Base-by-base conservation (phyloP, 2,113 vertebrate species). In the Ivindomyrus marchei region DNA sequence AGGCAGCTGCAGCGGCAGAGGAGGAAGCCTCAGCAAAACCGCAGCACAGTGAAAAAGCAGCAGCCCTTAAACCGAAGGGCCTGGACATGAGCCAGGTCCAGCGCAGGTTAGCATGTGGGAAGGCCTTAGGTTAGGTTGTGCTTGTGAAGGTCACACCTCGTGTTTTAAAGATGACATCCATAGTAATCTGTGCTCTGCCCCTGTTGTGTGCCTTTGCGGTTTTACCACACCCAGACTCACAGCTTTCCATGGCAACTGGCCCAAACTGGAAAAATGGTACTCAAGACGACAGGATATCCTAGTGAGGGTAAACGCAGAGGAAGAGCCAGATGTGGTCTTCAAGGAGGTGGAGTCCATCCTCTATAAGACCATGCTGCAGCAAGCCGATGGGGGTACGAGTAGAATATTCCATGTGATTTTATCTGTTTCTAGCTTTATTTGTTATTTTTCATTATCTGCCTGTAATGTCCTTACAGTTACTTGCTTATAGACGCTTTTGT, bases 211-310 rank as follows among this genome's bases (percentile, higher is more conserved):
- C 7, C 39, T 50, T n/a, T 49, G 5, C 42, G 58, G 36, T 9
- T 46, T 36, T 47, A 31, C 52, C 15, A 9, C 39, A n/a, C 24
- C 36, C 85, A 99, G 98, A 93, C 95, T 99, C 90, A 84, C 92
- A 89, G 93, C 95, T 21, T 99, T 99, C 93, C 95, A 96, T 53
- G 95, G 98, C 4, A 94, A 94, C 0, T 99, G 98, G 98, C 93
- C 96, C 62, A 91, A 93, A 87, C 93, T 99, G 85, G 96, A 98
- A 91, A 92, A 94, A n/a, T 99, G 97, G 97, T 98, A 97, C 94
- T 96, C 95, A 90, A 91, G 90, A 36, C 92, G 92, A 90, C 96
- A 96, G 88, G 95, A 96, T 90, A 95, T 97, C 94, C 93, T 99
- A 86, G 94, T 96, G 86, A 96, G 94, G 92, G 90, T 98, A 62